Conservation (phyloP, 2,888 invertebrate genomes). For the Alentia gelatinosa region DNA sequence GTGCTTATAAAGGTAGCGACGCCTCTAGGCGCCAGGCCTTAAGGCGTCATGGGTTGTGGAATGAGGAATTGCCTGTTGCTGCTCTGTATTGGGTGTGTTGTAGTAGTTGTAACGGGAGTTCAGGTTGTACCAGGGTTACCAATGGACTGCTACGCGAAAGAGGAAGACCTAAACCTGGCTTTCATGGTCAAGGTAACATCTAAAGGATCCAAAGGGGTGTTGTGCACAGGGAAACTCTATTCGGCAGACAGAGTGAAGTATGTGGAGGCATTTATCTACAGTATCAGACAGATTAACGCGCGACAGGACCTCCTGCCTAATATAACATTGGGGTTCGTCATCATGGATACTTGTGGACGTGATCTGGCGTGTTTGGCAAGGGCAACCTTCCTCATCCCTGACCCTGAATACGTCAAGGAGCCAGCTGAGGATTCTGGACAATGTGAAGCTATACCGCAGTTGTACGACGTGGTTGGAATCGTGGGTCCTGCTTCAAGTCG, state of each 20-base stretch:
- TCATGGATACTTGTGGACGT: slow-evolving; percentile 69
- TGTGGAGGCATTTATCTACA: slow-evolving; percentile 33
- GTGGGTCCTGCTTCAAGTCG: slow-evolving; percentile 58
- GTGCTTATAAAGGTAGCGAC: too few species aligned
- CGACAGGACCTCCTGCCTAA: slow-evolving; percentile 54
- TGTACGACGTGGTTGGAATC: slow-evolving; percentile 55
- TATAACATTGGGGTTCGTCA: slow-evolving; percentile 67
- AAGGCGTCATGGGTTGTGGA: too few species aligned
- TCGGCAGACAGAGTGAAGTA: slow-evolving; percentile 15
- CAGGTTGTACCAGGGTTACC: slow-evolving; percentile 19
- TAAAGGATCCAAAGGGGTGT: background rate
- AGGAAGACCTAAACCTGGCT: slow-evolving; percentile 25
- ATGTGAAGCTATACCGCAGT: background rate
- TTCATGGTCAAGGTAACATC: slow-evolving; percentile 23
- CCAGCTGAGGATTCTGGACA: background rate
- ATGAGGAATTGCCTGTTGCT: too few species aligned
- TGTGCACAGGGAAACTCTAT: slow-evolving; percentile 14
- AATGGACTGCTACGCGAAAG: slow-evolving; percentile 19
- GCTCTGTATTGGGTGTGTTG: too few species aligned
- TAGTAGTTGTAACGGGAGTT: background rate
- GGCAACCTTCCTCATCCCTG: slow-evolving; percentile 64
- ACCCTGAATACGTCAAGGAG: background rate
- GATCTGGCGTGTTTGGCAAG: slow-evolving; percentile 65
- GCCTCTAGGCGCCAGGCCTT: too few species aligned
- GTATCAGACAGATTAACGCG: slow-evolving; percentile 27